These are phyloP conservation scores for Corythornis leucogaster DNA, from an alignment of 2,797 vertebrate genomes.

Conservation along the genomic window DNA sequence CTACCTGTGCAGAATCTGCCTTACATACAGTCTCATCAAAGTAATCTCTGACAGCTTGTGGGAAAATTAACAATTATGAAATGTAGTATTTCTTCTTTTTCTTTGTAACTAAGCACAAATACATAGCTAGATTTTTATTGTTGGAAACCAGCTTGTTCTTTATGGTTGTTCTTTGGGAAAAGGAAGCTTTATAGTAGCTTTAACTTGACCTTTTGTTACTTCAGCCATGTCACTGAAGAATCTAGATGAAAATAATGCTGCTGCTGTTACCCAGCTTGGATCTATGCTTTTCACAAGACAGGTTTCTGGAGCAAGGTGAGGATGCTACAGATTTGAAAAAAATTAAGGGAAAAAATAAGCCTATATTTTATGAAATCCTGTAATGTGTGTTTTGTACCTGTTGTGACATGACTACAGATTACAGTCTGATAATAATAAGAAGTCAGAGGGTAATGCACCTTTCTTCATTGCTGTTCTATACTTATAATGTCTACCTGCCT, in stretches of 20 bases:
- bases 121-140: background rate
- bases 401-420: background rate
- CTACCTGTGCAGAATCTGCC: background rate
- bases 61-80: background rate
- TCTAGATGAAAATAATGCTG: constrained; percentile 78
- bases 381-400: background rate
- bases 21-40: background rate
- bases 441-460: background rate
- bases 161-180: background rate
- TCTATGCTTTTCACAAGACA: constrained; percentile 99
- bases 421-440: background rate
- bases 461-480: background rate
- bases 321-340: background rate
- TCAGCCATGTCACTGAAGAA: constrained; percentile 90
- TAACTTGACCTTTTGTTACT: constrained; percentile 18
- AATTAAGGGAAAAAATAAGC: background rate
- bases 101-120: background rate
- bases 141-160: background rate
- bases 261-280: constrained; percentile 91
- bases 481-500: background rate
- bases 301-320: constrained; percentile 96
- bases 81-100: background rate
- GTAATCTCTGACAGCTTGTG: background rate
- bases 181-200: background rate
- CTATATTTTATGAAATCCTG: background rate